phyloP scores from a whole-genome alignment of 2,113 vertebrate species.

The Muntiacus reevesi region DNA sequence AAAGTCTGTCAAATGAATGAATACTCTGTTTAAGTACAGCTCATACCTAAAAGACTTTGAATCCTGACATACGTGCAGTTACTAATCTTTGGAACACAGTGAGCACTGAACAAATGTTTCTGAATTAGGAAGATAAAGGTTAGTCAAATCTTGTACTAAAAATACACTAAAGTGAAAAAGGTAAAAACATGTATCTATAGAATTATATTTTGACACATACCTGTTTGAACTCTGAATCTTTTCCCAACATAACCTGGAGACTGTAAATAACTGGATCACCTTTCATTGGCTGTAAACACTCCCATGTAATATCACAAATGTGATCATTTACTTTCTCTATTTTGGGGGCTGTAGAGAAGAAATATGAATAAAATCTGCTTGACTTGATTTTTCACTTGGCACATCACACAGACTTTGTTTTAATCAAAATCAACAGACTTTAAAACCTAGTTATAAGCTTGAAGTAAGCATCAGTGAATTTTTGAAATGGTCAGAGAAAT shows the following conservation, averaged over 20 bases:
- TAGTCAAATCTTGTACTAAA: background rate
- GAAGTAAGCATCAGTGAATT: background rate
- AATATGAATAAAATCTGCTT: slow-evolving; percentile 41
- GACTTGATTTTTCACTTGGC: slow-evolving; percentile 16
- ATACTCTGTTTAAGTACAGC: background rate
- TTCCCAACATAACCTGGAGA: slow-evolving; percentile 94
- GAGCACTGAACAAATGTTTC: background rate
- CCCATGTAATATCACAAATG: slow-evolving; percentile 94
- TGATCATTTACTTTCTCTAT: slow-evolving; percentile 93
- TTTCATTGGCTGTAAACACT: slow-evolving; percentile 92
- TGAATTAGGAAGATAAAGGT: slow-evolving; percentile 22
- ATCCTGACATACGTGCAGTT: background rate
- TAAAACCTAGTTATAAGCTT: slow-evolving; percentile 30
- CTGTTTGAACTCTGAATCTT: slow-evolving; percentile 97
- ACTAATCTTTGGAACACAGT: background rate
- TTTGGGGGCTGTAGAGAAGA: slow-evolving; percentile 85
- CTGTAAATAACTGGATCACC: slow-evolving; percentile 94
- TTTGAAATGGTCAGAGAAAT: background rate
- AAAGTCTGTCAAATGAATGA: background rate
- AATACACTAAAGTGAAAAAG: background rate
- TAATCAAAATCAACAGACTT: slow-evolving; percentile 8
- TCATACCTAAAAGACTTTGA: background rate
- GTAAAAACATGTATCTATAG: background rate
- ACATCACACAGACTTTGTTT: slow-evolving; percentile 8
- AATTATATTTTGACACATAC: slow-evolving; percentile 78